phyloP scores from a whole-genome alignment of 2,113 vertebrate species.

The Hydropotes inermis region DNA sequence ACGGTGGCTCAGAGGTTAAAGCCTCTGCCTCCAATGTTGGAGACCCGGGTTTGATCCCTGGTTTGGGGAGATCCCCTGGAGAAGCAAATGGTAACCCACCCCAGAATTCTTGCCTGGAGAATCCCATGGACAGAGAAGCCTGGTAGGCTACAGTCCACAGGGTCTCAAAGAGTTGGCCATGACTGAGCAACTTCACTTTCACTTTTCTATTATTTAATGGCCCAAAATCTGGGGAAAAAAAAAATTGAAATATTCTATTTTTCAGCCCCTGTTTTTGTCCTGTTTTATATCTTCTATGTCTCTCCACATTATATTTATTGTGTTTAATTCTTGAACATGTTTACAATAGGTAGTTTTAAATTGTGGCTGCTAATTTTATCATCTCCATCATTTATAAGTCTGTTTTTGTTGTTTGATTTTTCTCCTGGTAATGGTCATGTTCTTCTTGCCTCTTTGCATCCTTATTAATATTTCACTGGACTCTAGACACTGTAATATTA shows the following conservation, averaged over 20 bases:
- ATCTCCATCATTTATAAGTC: background rate
- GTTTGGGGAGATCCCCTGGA: no score
- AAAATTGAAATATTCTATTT: background rate
- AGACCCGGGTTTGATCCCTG: no score
- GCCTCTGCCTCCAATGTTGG: no score
- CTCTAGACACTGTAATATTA: background rate
- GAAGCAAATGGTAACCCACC: no score
- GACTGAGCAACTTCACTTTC: no score
- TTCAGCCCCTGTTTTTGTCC: background rate
- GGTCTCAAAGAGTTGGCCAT: no score
- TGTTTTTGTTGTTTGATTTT: background rate
- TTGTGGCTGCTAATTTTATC: background rate
- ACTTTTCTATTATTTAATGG: background rate
- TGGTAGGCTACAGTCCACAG: no score
- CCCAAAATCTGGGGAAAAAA: background rate
- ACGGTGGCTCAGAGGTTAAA: no score
- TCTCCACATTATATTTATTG: background rate
- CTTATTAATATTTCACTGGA: background rate
- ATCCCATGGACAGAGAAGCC: no score
- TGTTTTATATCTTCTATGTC: background rate
- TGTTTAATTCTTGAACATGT: background rate
- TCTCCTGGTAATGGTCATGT: background rate
- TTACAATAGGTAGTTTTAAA: background rate
- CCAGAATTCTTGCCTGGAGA: no score
- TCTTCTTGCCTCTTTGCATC: background rate